Evolutionary conservation across 2,797 vertebrate genomes (phyloP).

Genomic region (Ptychadena robeensis): DNA sequence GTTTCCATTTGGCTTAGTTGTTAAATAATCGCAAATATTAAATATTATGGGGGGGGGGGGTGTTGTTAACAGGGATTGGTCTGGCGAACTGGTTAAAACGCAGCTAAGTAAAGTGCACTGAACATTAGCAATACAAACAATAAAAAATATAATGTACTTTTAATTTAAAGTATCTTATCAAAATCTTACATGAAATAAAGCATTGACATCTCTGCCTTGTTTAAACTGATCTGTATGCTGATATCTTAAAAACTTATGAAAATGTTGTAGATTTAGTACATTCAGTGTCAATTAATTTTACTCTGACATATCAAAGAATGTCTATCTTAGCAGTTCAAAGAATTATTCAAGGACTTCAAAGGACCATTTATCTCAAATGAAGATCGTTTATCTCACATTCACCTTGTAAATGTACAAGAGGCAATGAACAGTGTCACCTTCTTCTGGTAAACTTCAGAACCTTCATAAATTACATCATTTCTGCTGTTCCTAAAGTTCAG

Average conservation of each 20-base stretch:
- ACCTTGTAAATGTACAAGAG: neutral
- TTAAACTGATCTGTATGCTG: neutral
- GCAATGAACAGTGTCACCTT: slow-evolving; percentile 1
- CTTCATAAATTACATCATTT: neutral
- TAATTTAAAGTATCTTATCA: too few relatives aligned
- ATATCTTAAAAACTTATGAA: neutral
- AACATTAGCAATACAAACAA: too few relatives aligned
- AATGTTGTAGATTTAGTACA: neutral
- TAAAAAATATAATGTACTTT: too few relatives aligned
- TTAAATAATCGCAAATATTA: too few relatives aligned
- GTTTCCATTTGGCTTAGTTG: too few relatives aligned
- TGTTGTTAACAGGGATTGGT: too few relatives aligned
- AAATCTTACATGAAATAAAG: neutral
- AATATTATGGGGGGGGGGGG: too few relatives aligned
- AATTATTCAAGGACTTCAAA: slow-evolving; percentile 1
- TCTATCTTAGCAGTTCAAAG: neutral
- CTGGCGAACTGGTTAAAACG: too few relatives aligned
- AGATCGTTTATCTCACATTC: neutral
- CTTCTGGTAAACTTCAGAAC: neutral
- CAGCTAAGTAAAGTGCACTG: too few relatives aligned
- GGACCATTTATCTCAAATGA: slow-evolving; percentile 4
- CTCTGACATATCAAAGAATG: neutral
- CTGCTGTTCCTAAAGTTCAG: neutral
- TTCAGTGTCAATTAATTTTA: neutral
- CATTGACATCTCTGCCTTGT: neutral